A percentile compares a stretch with the other conserved stretches of the same genome.
These are phyloP conservation scores for Stomorhina lunata DNA, from an alignment of 2,888 invertebrate genomes.

Conservation along the genomic window DNA sequence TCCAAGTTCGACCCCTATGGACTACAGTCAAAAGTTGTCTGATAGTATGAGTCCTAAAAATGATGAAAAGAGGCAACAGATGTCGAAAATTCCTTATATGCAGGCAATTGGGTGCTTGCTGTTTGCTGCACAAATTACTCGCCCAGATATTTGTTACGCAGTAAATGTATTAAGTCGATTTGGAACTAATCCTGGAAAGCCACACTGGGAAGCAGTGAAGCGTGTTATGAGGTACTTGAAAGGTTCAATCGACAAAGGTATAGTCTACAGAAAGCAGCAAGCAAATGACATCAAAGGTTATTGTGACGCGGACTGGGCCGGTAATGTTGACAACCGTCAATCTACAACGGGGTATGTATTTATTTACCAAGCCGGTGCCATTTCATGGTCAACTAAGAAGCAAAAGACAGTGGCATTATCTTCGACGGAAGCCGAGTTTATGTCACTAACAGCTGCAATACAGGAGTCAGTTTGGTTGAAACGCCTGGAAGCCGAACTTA, in stretches of 20 bases:
- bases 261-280: constrained; percentile 21
- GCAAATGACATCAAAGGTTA: constrained; percentile 12
- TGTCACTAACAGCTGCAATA: constrained; percentile 35
- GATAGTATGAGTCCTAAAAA: no score
- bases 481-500: constrained; percentile 24
- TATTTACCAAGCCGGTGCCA: neutral
- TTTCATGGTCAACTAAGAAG: constrained; percentile 7
- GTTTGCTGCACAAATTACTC: no score
- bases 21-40: no score
- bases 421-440: neutral
- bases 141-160: constrained; percentile 36
- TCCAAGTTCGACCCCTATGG: constrained; percentile 26
- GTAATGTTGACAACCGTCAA: neutral
- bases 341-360: constrained; percentile 37
- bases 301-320: constrained; percentile 53
- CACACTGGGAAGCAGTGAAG: no score
- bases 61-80: no score
- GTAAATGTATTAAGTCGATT: constrained; percentile 52
- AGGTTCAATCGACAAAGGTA: constrained; percentile 31
- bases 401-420: constrained; percentile 9
- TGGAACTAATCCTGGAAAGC: constrained; percentile 33
- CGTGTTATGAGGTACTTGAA: no score
- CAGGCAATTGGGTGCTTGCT: no score
- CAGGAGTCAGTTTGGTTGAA: constrained; percentile 52
- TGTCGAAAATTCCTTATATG: no score